Conservation (phyloP, 2,113 vertebrate genomes). For the Megaceryle torquata region DNA sequence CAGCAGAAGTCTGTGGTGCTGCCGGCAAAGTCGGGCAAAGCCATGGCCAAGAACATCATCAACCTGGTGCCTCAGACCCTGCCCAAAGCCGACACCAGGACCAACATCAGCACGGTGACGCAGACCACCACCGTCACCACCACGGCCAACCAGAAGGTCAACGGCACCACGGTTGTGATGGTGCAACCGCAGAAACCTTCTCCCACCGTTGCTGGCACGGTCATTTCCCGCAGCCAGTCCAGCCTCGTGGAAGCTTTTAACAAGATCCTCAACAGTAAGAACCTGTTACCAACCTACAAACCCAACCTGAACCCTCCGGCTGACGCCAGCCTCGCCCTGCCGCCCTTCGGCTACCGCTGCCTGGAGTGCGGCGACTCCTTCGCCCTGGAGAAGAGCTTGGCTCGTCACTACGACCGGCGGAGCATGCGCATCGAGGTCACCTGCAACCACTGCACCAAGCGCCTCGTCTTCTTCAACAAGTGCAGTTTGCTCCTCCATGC, state of each 20-base stretch:
- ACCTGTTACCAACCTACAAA: constrained; percentile 89
- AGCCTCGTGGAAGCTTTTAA: constrained; percentile 95
- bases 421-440: constrained; percentile 96
- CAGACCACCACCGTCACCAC: constrained; percentile 67
- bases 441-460: constrained; percentile 93
- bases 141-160: constrained; percentile 74
- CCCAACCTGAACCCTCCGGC: constrained; percentile 85
- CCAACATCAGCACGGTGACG: constrained; percentile 50
- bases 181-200: constrained; percentile 72
- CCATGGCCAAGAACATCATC: constrained; percentile 75
- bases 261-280: constrained; percentile 96
- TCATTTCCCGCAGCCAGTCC: constrained; percentile 92
- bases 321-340: constrained; percentile 85
- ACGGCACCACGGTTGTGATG: constrained; percentile 72
- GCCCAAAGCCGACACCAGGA: constrained; percentile 57
- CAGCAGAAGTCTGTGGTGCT: constrained; percentile 79
- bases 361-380: constrained; percentile 94
- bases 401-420: constrained; percentile 90
- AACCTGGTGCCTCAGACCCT: constrained; percentile 75
- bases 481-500: constrained; percentile 94
- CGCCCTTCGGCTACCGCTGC: constrained; percentile 85
- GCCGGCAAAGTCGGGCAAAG: constrained; percentile 53
- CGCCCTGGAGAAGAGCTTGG: constrained; percentile 90
- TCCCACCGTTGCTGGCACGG: constrained; percentile 76
- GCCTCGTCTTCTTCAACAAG: constrained; percentile 98